These are phyloP conservation scores for Agonopterix heracliana DNA, from an alignment of 2,888 invertebrate genomes.

Conservation along the genomic window DNA sequence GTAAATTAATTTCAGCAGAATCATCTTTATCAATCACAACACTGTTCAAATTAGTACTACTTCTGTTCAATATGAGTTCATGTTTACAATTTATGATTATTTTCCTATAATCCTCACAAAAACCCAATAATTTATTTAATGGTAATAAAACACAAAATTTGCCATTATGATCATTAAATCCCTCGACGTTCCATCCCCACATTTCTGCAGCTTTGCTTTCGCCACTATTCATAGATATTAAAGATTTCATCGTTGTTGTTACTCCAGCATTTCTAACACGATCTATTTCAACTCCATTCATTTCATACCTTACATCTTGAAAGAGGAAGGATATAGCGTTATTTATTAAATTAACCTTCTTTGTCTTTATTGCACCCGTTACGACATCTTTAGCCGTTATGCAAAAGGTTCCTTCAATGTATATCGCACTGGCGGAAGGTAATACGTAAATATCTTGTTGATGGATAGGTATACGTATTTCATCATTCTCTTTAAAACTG, in stretches of 20 bases:
- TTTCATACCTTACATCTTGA: slow-evolving; percentile 9
- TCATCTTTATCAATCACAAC: slow-evolving; percentile 12
- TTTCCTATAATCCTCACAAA: slow-evolving; percentile 32
- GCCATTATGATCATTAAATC: slow-evolving; percentile 18
- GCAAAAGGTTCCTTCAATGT: slow-evolving; percentile 9
- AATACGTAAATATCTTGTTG: slow-evolving; percentile 18
- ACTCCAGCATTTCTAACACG: too few relatives aligned
- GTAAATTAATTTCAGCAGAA: background rate
- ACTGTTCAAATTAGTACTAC: slow-evolving; percentile 26
- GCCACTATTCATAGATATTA: too few relatives aligned
- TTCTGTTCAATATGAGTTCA: slow-evolving; percentile 36
- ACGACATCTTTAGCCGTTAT: background rate
- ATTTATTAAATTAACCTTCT: slow-evolving; percentile 3
- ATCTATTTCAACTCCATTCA: too few relatives aligned
- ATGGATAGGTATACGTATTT: slow-evolving; percentile 17
- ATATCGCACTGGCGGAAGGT: slow-evolving; percentile 15
- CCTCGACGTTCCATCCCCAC: slow-evolving; percentile 16
- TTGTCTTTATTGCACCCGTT: background rate
- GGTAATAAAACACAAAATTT: slow-evolving; percentile 17
- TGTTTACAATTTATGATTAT: slow-evolving; percentile 42
- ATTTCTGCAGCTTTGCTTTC: too few relatives aligned
- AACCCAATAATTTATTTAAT: slow-evolving; percentile 11
- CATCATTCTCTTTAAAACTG: slow-evolving; percentile 14
- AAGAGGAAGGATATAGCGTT: slow-evolving; percentile 6
- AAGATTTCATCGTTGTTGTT: too few relatives aligned